Evolutionary conservation across 2,113 vertebrate species (phyloP), one percentile per base, ranked within the genome.

Genomic region (Gulo gulo): DNA sequence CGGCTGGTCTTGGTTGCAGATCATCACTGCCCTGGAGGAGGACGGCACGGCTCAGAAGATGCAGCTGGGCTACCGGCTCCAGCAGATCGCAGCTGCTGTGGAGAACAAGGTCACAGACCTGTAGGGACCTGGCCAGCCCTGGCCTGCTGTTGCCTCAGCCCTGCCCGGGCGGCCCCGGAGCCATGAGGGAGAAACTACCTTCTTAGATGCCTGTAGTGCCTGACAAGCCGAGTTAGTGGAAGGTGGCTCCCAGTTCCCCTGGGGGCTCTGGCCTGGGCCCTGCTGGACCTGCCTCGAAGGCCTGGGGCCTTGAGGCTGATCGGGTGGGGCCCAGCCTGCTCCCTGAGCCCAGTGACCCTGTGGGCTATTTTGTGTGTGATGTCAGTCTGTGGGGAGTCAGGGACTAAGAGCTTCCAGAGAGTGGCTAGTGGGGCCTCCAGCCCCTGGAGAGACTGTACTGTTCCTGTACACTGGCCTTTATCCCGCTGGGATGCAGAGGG

Each of bases 61-160:
- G 99, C 99, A 99, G 98, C 99, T 99, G 0, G 99, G 99, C 50
- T 99, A 99, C 93, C 99, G 99, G 85, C 99, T 99, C 76, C 99
- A 99, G 98, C 99, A 99, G 98, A 99, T 99, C 0, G 99, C 99
- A 1, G 99, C 99, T 0, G 99, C 99, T 5, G 99, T 99, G 98
- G 99, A 99, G 98, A 99, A 99, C 97, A 99, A 99, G 98, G 99
- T 99, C 98, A 99, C 99, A 0, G 99, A 99, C 97, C 99, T 99
- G 98, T 99, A 99, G 99, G 98, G 69, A 24, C 84, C 65, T 6
- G 0, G 47, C 10, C 11, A 67, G 63, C n/a, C 14, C 34, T 26
- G 45, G 67, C 78, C 47, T 4, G 31, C 73, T 2, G 0, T 82
- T n/a, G 82, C 92, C 63, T 80, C 81, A 31, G 59, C 47, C 61